Evolutionary conservation across 2,113 vertebrate genomes (phyloP).

Genomic region (Polypterus bichir): DNA sequence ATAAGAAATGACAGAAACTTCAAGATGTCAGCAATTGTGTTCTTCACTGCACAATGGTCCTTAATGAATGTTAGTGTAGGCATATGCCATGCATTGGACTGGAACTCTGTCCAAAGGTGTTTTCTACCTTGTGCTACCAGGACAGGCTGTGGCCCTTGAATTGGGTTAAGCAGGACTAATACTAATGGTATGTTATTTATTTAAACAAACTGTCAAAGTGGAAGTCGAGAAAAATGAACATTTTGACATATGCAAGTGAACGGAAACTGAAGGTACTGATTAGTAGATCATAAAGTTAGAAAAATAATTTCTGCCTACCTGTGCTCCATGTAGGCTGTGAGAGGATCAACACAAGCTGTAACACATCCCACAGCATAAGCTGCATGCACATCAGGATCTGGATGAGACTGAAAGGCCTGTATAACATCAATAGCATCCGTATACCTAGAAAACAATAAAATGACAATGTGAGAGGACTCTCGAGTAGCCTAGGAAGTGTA

Average conservation of each 20-base stretch:
- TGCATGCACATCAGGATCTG: slow-evolving; percentile 63
- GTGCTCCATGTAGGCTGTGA: slow-evolving; percentile 80
- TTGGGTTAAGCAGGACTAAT: too few relatives aligned
- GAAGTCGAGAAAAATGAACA: neutral
- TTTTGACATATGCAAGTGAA: neutral
- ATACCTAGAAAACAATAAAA: slow-evolving; percentile 47
- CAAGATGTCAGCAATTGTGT: too few relatives aligned
- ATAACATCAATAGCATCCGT: slow-evolving; percentile 80
- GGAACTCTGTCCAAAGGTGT: too few relatives aligned
- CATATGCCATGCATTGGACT: too few relatives aligned
- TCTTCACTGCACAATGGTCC: too few relatives aligned
- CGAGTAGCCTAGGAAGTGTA: neutral
- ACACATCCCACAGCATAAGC: slow-evolving; percentile 65
- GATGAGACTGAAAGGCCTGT: slow-evolving; percentile 77
- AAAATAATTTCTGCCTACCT: slow-evolving; percentile 44
- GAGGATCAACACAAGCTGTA: slow-evolving; percentile 74
- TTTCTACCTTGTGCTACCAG: too few relatives aligned
- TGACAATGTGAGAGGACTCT: neutral
- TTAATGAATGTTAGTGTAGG: too few relatives aligned
- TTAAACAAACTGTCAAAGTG: neutral
- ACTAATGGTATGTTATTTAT: neutral
- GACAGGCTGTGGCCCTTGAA: too few relatives aligned
- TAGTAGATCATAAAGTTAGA: neutral
- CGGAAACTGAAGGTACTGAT: neutral
- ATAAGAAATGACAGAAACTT: too few relatives aligned